phyloP scores from a whole-genome alignment of 2,113 vertebrate species.

The Oophaga pumilio region DNA sequence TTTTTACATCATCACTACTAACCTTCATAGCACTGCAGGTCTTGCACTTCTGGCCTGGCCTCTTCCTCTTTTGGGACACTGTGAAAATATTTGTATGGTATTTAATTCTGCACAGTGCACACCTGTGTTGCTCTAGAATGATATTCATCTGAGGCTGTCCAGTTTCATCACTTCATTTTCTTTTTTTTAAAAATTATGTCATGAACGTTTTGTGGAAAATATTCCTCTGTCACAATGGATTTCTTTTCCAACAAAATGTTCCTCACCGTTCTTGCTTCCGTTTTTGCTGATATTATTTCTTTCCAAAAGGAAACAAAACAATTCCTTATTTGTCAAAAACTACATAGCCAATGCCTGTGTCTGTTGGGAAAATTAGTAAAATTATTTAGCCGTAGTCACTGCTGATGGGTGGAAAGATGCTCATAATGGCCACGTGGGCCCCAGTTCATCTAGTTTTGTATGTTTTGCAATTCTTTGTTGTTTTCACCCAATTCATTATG shows the following conservation, averaged over 20 bases:
- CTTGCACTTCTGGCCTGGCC: constrained; percentile 60
- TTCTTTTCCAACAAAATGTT: constrained; percentile 18
- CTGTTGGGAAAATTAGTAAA: neutral
- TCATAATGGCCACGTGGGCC: no score
- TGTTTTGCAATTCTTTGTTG: no score
- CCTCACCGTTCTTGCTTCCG: neutral
- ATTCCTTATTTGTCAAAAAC: constrained; percentile 23
- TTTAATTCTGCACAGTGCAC: constrained; percentile 62
- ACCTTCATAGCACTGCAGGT: constrained; percentile 62
- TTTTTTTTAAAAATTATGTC: no score
- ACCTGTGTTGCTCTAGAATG: constrained; percentile 67
- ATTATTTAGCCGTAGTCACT: neutral
- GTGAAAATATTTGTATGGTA: constrained; percentile 71
- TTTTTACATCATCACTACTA: constrained; percentile 67
- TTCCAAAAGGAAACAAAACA: constrained; percentile 18
- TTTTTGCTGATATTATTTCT: constrained; percentile 6
- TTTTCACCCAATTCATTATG: no score
- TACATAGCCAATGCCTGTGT: neutral
- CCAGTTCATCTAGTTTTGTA: no score
- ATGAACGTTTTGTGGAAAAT: constrained; percentile 33
- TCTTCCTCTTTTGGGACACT: constrained; percentile 70
- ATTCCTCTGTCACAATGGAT: constrained; percentile 42
- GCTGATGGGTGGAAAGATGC: no score
- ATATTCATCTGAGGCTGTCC: constrained; percentile 55
- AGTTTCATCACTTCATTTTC: constrained; percentile 62